Base-by-base conservation (phyloP, 30 jellyfish, hydroid and myxozoan genomes). In the Mastigias papua region DNA sequence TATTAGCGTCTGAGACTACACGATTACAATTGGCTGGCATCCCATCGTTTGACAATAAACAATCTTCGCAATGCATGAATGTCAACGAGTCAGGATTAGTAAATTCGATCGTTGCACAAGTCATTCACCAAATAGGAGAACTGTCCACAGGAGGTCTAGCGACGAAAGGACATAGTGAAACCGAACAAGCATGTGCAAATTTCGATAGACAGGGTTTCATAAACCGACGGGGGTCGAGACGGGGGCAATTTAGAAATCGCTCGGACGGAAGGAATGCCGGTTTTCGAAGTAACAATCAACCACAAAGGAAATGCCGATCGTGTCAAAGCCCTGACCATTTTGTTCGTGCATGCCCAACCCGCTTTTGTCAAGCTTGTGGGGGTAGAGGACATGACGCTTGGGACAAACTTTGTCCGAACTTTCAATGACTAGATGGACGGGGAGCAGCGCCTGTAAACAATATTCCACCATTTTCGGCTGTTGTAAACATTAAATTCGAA, bases 331-430 rank as follows among this genome's bases (percentile, higher is more conserved):
- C 82, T 20, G 87, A 84, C 26, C 87, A 84, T 51, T 84, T 84
- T 0, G 62, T 70, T 57, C 81, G 93, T 0, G 81, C 48, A 15
- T 70, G 93, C 80, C 93, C 82, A 1, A 23, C 81, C 21, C 63
- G 93, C 74, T 84, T 71, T 26, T 84, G 88, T 33, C 93, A 70
- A 62, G 70, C 93, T 35, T 84, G 93, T 71, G 93, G 93, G 3
- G 37, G 48, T 37, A 54, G 74, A 27, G 87, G 93, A 23, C 93
- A 84, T 9, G 93, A 70, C 28, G 83, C 88, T 10, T 84, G 93
- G 93, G 82, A 72, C 48, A 72, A 33, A 84, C 58, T 33, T 4
- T 70, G 93, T 73, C 81, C 93, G 0, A 84, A 84, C 1, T 70
- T 17, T 62, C 93, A 84, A 72, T 72, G 87, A 84, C 87, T 70